Evolutionary conservation across 1,140 invertebrate species (phyloP).

Genomic region (Cyphomyrmex costatus): DNA sequence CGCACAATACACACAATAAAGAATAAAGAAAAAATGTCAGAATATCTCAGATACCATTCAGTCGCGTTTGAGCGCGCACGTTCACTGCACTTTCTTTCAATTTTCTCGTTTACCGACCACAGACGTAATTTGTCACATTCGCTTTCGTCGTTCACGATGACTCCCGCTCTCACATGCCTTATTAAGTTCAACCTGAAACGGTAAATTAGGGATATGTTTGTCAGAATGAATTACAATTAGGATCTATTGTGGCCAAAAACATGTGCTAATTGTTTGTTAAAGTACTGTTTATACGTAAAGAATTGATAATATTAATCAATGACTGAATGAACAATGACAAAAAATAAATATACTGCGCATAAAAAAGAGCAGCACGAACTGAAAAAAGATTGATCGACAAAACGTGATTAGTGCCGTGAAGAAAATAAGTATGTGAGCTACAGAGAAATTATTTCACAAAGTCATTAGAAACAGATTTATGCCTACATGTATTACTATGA

Average conservation of each 20-base stretch:
- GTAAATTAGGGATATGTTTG: background rate
- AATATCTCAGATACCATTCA: constrained; percentile 29
- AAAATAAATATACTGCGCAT: background rate
- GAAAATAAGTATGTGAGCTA: background rate
- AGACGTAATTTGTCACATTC: background rate
- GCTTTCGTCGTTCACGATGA: background rate
- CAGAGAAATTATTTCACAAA: background rate
- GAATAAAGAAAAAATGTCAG: constrained; percentile 2
- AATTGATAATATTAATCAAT: background rate
- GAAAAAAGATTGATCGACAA: background rate
- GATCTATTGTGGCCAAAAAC: background rate
- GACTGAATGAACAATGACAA: background rate
- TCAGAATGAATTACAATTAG: background rate
- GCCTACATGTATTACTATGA: background rate
- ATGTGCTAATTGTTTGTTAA: background rate
- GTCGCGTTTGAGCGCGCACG: constrained; percentile 37
- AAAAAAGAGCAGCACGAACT: background rate
- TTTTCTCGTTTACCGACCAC: background rate
- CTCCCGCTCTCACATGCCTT: constrained; percentile 48
- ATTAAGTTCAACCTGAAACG: constrained; percentile 38
- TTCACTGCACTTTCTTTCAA: background rate
- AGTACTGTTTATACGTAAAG: background rate
- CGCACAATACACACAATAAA: background rate
- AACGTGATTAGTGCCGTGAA: too few species aligned
- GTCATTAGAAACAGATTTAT: background rate